Conservation (phyloP, 1,140 invertebrate genomes). For the Gryon sp. region DNA sequence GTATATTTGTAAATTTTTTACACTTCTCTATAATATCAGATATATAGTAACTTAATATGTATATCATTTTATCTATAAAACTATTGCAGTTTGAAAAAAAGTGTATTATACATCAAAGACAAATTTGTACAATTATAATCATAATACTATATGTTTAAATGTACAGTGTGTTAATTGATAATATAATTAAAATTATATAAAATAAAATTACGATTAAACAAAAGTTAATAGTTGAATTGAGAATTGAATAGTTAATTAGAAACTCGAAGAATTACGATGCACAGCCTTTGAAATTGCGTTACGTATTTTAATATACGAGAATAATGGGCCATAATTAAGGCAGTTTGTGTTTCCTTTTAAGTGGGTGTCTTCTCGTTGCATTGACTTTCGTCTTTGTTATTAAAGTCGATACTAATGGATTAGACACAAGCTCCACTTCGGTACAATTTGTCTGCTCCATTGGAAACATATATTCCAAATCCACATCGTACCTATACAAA, state of each 20-base stretch:
- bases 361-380: slow-evolving; percentile 68
- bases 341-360: slow-evolving; percentile 72
- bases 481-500: slow-evolving; percentile 85
- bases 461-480: slow-evolving; percentile 89
- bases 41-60: too few species aligned
- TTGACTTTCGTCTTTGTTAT: slow-evolving; percentile 60
- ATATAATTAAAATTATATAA: slow-evolving; percentile 1
- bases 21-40: too few species aligned
- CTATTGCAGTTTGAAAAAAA: too few species aligned
- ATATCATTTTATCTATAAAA: too few species aligned
- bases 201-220: too few species aligned
- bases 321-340: slow-evolving; percentile 41
- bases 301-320: slow-evolving; percentile 10
- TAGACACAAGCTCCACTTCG: slow-evolving; percentile 60
- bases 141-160: too few species aligned
- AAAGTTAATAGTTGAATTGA: too few species aligned
- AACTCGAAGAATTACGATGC: slow-evolving; percentile 36
- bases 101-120: too few species aligned
- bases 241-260: slow-evolving; percentile 10
- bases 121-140: too few species aligned
- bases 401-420: slow-evolving; percentile 64
- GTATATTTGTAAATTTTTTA: too few species aligned
- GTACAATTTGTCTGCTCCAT: slow-evolving; percentile 86
- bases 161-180: too few species aligned
- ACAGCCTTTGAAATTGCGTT: slow-evolving; percentile 41